Percentiles rank a stretch among this genome's conserved stretches.
Evolutionary conservation across 1,140 invertebrate species (phyloP).

Genomic region (Dolichoris vasculosae): DNA sequence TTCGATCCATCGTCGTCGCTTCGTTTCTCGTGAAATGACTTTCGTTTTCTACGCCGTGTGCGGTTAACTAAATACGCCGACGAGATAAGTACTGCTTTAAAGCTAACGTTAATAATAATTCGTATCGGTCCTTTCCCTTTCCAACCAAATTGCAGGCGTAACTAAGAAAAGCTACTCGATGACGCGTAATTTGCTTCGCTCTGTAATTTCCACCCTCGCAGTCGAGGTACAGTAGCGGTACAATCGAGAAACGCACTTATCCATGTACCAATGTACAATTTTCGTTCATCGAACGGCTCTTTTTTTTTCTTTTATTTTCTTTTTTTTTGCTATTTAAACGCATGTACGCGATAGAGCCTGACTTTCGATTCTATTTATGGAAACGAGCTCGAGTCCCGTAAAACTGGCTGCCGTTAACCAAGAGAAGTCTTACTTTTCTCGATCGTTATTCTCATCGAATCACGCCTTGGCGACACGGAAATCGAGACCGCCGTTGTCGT

Average conservation of each 20-base stretch:
- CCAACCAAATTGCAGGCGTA: not conserved
- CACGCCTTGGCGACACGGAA: slow-evolving; percentile 35
- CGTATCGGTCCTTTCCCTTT: not conserved
- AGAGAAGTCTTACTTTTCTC: not conserved
- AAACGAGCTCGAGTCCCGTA: slow-evolving; percentile 42
- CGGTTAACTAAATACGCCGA: too few species aligned
- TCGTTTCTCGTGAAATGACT: not conserved
- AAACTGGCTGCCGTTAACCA: slow-evolving; percentile 36
- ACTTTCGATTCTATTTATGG: slow-evolving; percentile 44
- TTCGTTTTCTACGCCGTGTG: not conserved
- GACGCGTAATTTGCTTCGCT: not conserved
- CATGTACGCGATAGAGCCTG: not conserved
- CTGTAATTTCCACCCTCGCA: not conserved
- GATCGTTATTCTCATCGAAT: slow-evolving; percentile 36
- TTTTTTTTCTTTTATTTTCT: not conserved
- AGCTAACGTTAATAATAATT: too few species aligned
- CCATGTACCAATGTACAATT: not conserved
- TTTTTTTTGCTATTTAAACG: not conserved
- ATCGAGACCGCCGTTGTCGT: not conserved
- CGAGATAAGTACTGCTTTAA: too few species aligned
- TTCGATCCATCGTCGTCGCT: not conserved
- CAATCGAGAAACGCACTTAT: not conserved
- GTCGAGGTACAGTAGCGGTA: not conserved
- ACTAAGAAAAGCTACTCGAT: not conserved
- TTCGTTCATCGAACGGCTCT: not conserved